Conservation (phyloP, 2,113 vertebrate genomes). For the Microtus montanus region DNA sequence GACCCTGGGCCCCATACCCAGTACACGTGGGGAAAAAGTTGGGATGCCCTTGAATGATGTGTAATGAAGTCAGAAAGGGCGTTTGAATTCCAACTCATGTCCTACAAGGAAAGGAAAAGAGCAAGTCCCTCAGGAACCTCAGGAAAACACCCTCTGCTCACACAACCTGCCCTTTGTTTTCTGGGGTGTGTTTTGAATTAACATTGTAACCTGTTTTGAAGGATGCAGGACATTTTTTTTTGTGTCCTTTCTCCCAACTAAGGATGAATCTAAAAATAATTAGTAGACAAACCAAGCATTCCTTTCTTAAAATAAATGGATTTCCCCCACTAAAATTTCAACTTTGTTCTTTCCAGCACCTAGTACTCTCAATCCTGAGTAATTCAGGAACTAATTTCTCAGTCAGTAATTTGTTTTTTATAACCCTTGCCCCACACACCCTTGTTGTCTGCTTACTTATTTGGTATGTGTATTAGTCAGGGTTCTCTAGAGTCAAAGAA, state of each 20-base stretch:
- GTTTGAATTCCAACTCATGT: not conserved
- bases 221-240: conserved; percentile 56
- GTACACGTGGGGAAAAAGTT: not conserved
- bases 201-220: conserved; percentile 54
- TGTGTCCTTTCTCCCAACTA: conserved; percentile 25
- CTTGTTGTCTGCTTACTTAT: not conserved
- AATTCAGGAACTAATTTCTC: conserved; percentile 39
- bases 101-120: conserved; percentile 19
- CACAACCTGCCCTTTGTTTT: not conserved
- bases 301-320: conserved; percentile 73
- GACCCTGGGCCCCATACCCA: no score
- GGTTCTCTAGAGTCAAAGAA: not conserved
- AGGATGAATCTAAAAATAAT: conserved; percentile 70
- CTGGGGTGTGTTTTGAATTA: conserved; percentile 65
- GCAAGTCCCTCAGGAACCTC: not conserved
- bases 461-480: not conserved
- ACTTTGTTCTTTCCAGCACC: conserved; percentile 45
- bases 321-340: not conserved
- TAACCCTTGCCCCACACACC: not conserved
- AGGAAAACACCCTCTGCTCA: no score
- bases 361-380: conserved; percentile 14
- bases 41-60: conserved; percentile 2
- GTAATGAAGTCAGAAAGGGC: not conserved
- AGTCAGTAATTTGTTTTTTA: not conserved
- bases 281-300: conserved; percentile 68